Base-by-base conservation (phyloP, 2,797 vertebrate genomes). In the Enteromius treurensis region DNA sequence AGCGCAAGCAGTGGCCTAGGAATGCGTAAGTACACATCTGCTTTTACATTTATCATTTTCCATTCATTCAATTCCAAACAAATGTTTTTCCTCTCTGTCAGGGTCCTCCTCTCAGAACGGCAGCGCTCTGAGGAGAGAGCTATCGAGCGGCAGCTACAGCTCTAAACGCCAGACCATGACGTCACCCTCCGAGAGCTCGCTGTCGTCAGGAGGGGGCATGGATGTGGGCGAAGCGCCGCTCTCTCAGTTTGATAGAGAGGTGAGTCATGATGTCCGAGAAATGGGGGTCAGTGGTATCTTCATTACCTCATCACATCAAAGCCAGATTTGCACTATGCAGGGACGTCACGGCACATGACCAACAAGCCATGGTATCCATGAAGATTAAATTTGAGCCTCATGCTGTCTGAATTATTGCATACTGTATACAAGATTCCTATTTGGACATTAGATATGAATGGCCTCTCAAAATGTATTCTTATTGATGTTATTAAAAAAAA, bases 1-100 rank as follows among this genome's bases (percentile, higher is more conserved):
- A 99, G 98, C 0, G 97, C 98, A 15, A 99, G 98, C 95, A 99
- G 98, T 0, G 97, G 98, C 9, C 92, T 99, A 79, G 97, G 96
- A 84, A 96, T 97, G 92, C 95, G 98, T 99, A 93, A 98, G 97
- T 96, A 83, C 13, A 23, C 29, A 1, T 47, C 45, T 79, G 47
- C 26, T 49, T 5, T 65, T 65, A n/a, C 14, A 55, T 4, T 45
- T 21, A 4, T 7, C 2, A 23, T 8, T 49, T 79, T 68, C 45
- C 62, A 1, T 47, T 14, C 1, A 0, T 40, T 68, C 37, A 3
- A 34, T 51, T 40, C 29, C 21, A 21, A 53, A 23, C 45, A 1
- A 0, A 1, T 49, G 17, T 73, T 7, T 15, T 23, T 65, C 49
- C 11, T 55, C 17, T 55, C 17, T 70, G 40, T 15, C 87, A 99